These are phyloP conservation scores for Oxyscelio sp. DNA, from an alignment of 2,888 invertebrate species.

Conservation along the genomic window DNA sequence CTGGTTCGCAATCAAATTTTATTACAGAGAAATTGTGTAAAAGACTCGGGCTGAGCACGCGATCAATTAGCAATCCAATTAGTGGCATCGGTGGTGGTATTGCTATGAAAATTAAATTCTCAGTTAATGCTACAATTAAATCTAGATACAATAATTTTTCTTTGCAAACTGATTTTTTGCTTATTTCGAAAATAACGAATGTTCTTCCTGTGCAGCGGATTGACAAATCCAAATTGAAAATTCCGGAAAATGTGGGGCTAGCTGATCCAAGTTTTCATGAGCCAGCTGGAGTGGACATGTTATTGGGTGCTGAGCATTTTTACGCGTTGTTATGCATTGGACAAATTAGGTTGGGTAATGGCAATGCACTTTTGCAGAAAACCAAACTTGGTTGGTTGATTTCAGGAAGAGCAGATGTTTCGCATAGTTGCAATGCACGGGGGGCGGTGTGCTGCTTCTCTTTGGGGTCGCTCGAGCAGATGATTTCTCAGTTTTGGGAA, in stretches of 20 bases:
- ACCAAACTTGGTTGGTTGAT: constrained; percentile 33
- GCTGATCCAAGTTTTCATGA: constrained; percentile 35
- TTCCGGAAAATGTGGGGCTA: constrained; percentile 31
- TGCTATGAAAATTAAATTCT: constrained; percentile 15
- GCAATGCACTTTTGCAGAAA: constrained; percentile 21
- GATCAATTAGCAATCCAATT: constrained; percentile 17
- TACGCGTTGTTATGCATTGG: constrained; percentile 27
- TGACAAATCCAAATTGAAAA: constrained; percentile 9
- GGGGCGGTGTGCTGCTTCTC: not conserved
- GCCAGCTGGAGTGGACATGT: not conserved
- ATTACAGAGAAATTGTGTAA: not conserved
- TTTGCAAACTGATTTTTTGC: too few species aligned
- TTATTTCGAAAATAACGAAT: constrained; percentile 35
- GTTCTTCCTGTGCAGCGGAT: constrained; percentile 25
- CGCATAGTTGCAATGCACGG: not conserved
- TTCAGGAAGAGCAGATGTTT: not conserved
- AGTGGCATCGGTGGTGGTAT: constrained; percentile 16
- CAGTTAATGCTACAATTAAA: constrained; percentile 25
- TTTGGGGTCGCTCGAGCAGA: not conserved
- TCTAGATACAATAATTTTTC: too few species aligned
- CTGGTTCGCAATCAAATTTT: not conserved
- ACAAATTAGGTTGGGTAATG: constrained; percentile 25
- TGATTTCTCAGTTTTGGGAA: constrained; percentile 24
- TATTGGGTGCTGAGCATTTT: constrained; percentile 30
- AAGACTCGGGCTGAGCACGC: constrained; percentile 21